These are phyloP conservation scores for Aix galericulata DNA, from an alignment of 2,113 vertebrate species.

Conservation along the genomic window DNA sequence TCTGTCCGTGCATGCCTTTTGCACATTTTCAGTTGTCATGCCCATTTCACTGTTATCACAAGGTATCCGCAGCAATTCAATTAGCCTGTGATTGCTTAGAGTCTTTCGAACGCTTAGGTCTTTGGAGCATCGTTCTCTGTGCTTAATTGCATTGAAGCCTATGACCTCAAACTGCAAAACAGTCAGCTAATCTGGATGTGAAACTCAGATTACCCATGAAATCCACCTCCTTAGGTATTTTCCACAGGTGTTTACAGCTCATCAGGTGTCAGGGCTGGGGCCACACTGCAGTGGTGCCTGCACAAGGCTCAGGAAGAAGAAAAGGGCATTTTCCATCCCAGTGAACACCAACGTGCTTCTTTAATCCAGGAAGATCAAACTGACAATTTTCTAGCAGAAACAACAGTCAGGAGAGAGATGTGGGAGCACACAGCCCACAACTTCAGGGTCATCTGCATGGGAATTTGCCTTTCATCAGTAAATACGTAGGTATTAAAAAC, in stretches of 20 bases:
- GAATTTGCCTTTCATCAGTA: not conserved
- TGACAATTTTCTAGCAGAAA: not conserved
- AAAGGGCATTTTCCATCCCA: not conserved
- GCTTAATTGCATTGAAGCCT: not conserved
- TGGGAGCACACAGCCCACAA: not conserved
- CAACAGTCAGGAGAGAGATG: not conserved
- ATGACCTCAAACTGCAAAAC: not conserved
- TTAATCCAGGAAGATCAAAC: not conserved
- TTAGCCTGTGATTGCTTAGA: not conserved
- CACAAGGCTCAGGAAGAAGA: not conserved
- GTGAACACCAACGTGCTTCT: not conserved
- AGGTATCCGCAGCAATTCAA: not conserved
- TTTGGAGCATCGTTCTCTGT: not conserved
- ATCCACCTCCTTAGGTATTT: not conserved
- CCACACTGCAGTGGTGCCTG: fast-evolving
- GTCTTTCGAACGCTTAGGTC: not conserved
- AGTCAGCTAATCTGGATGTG: not conserved
- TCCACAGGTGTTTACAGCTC: not conserved
- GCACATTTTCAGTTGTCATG: not conserved
- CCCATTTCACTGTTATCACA: not conserved
- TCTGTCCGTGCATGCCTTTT: not conserved
- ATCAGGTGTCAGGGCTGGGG: fast-evolving
- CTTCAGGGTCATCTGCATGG: not conserved
- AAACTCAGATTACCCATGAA: not conserved
- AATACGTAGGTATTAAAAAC: not conserved